These are phyloP conservation scores for Tachysurus vachellii DNA, from an alignment of 2,113 vertebrate species.

Conservation along the genomic window DNA sequence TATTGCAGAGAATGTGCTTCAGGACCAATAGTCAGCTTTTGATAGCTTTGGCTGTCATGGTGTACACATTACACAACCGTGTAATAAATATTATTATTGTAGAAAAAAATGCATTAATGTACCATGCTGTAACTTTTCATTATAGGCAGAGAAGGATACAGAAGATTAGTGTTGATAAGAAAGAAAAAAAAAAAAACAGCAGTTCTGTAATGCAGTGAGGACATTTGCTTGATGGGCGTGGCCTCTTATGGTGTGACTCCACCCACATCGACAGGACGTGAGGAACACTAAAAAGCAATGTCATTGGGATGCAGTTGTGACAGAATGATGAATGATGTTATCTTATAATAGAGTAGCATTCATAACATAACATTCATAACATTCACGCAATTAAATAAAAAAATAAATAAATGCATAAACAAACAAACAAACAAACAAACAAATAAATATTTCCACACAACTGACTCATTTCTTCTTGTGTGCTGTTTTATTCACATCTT, in stretches of 20 bases:
- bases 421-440: no score
- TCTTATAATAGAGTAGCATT: neutral
- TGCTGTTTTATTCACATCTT: neutral
- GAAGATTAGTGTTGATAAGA: neutral
- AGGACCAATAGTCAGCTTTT: neutral
- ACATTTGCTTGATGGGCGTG: neutral
- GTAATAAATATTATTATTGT: neutral
- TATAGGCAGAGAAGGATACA: neutral
- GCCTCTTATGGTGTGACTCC: neutral
- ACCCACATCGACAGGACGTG: neutral
- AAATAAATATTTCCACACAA: neutral
- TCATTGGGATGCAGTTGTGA: neutral
- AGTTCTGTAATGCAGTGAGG: neutral
- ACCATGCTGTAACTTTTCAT: neutral
- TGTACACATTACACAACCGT: neutral
- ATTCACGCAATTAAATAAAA: neutral
- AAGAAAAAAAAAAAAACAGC: neutral
- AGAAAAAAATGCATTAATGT: neutral
- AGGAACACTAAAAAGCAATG: neutral
- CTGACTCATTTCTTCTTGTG: neutral
- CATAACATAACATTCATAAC: no score
- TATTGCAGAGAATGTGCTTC: neutral
- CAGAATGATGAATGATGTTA: neutral
- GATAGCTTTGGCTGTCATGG: neutral
- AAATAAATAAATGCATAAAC: no score